These are phyloP conservation scores for Apolygus lucorum DNA, from an alignment of 1,140 invertebrate genomes.

Conservation along the genomic window DNA sequence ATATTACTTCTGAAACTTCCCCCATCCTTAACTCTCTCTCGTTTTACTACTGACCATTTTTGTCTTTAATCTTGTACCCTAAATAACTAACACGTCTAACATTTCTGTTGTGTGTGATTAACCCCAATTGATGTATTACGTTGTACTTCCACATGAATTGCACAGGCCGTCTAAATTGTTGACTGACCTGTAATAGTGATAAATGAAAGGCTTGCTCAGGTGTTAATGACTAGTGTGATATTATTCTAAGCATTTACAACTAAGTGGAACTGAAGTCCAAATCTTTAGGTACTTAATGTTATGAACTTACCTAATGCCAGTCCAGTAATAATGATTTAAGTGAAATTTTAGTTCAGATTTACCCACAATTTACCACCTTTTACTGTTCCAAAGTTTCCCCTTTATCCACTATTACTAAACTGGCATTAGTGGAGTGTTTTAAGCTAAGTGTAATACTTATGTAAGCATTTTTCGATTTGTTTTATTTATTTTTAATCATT, in stretches of 20 bases:
- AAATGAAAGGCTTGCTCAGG: not conserved
- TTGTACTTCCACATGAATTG: not conserved
- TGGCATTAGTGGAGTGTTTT: conserved; percentile 15
- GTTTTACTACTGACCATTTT: too few species aligned
- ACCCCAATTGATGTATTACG: too few species aligned
- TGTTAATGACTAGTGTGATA: conserved; percentile 12
- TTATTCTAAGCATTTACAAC: conserved; percentile 13
- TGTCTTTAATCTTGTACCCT: too few species aligned
- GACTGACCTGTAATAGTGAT: too few species aligned
- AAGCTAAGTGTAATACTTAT: conserved; percentile 2
- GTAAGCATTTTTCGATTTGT: not conserved
- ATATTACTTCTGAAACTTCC: not conserved
- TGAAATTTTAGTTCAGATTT: conserved; percentile 4
- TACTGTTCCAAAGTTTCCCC: conserved; percentile 7
- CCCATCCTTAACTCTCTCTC: not conserved
- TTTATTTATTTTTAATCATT: not conserved
- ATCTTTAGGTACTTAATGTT: too few species aligned
- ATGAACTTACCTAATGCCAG: not conserved
- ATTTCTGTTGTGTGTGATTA: too few species aligned
- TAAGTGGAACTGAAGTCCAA: not conserved
- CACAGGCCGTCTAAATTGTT: too few species aligned
- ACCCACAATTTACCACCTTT: conserved; percentile 25
- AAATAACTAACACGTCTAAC: too few species aligned
- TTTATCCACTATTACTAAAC: too few species aligned
- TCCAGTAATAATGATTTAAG: not conserved